Percentiles rank a stretch among this genome's conserved stretches.
These are phyloP conservation scores for Aphelenchoides besseyi DNA, from an alignment of 1,140 invertebrate genomes.

Conservation along the genomic window DNA sequence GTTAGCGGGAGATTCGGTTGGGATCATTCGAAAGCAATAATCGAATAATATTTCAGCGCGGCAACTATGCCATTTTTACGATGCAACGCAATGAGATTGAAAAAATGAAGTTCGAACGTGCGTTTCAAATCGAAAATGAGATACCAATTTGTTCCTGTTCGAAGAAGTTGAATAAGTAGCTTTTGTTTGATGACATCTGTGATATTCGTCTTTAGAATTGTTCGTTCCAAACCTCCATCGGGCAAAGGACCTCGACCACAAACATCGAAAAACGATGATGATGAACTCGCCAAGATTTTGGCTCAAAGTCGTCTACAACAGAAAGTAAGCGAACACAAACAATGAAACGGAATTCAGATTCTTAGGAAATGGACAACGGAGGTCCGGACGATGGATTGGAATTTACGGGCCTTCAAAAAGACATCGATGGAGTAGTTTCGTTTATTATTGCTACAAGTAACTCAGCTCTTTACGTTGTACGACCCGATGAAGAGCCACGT, in stretches of 20 bases:
- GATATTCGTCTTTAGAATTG: slow-evolving; percentile 2
- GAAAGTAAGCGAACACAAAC: slow-evolving; percentile 4
- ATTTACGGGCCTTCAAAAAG: background rate
- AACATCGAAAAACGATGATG: slow-evolving; percentile 6
- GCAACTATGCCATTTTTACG: slow-evolving; percentile 25
- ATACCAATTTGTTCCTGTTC: background rate
- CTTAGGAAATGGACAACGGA: slow-evolving; percentile 12
- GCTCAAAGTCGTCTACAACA: background rate
- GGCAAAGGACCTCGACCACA: background rate
- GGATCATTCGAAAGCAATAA: background rate
- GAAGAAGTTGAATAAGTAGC: slow-evolving; percentile 4
- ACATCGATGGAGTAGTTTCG: slow-evolving; percentile 15
- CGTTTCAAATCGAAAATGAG: slow-evolving; percentile 20
- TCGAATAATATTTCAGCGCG: slow-evolving; percentile 18
- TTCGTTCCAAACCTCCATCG: background rate
- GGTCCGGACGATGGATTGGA: background rate
- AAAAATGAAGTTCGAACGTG: slow-evolving; percentile 15
- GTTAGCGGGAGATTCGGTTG: slow-evolving; percentile 52
- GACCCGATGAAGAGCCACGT: slow-evolving; percentile 22
- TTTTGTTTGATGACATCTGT: background rate
- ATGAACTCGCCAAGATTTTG: slow-evolving; percentile 16
- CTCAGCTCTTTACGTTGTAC: slow-evolving; percentile 36
- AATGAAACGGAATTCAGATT: background rate
- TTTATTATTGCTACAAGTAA: slow-evolving; percentile 38
- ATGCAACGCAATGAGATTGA: slow-evolving; percentile 9